Base-by-base conservation (phyloP, 1,140 invertebrate species). In the Drosophila navojoa region DNA sequence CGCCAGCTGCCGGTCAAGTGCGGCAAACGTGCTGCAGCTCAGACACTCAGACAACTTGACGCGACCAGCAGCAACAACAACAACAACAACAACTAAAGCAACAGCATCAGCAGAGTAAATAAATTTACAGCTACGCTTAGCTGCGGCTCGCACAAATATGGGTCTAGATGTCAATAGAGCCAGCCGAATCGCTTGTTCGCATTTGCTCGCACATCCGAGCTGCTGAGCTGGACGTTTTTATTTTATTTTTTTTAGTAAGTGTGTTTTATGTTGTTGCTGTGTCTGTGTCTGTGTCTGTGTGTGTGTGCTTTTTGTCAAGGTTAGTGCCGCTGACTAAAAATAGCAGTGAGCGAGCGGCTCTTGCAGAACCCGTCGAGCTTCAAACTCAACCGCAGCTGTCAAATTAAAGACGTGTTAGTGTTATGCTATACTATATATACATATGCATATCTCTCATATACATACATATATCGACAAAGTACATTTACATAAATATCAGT, bases 161-260 rank as follows among this genome's bases (percentile, higher is more conserved):
- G 84, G 84, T 84, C 73, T 89, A 64, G 79, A 81, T 89, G 79
- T 84, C 84, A 85, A 85, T 80, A 85, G 63, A 69, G 50, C 68
- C 64, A 71, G 63, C 67, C 64, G 61, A 77, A 62, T 25, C 60
- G 44, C 19, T 38, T 70, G 63, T 59, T 66, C 67, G 59, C 63
- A 35, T 74, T 78, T 63, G 69, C 55, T 75, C 49, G 49, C 15
- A n/a, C 27, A 25, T n/a, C 49, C 9, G 22, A 29, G 6, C 44
- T 62, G 71, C 64, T 57, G 72, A 25, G 49, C 35, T 52, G 32
- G 44, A 44, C n/a, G n/a, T 6, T 44, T 44, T 10, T 15, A 22
- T 35, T 62, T 62, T 25, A 62, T 45, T 32, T 32, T 32, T 35
- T 50, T 68, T 69, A 61, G 50, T 68, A 44, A 72, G 45, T 86